These are phyloP conservation scores for Typhlichthys eigenmanni DNA, from an alignment of 2,797 vertebrate species.

Conservation along the genomic window DNA sequence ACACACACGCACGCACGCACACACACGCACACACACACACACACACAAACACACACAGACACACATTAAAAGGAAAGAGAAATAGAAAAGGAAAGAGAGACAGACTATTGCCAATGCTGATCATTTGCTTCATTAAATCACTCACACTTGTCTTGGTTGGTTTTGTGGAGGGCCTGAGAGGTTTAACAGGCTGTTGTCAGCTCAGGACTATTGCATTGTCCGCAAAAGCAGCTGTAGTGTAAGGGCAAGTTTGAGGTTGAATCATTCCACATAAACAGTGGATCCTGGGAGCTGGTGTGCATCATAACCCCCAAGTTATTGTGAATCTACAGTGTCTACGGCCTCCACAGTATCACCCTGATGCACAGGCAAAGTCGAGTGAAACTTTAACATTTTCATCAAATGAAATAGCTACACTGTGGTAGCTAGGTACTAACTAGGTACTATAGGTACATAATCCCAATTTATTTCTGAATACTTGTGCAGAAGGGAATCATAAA, in stretches of 20 bases:
- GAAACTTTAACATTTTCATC: too few relatives aligned
- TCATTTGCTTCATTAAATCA: background rate
- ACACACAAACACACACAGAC: slow-evolving; percentile 2
- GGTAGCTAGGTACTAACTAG: too few relatives aligned
- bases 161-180: background rate
- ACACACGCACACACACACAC: slow-evolving; percentile 11
- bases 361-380: too few relatives aligned
- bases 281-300: too few relatives aligned
- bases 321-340: too few relatives aligned
- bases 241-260: background rate
- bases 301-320: too few relatives aligned
- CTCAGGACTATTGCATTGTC: background rate
- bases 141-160: background rate
- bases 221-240: background rate
- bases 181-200: background rate
- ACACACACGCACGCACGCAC: slow-evolving; percentile 5
- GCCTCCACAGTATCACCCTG: too few relatives aligned
- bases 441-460: too few relatives aligned
- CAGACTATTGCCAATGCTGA: background rate
- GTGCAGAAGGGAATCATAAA: background rate
- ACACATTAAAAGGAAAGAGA: background rate
- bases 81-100: slow-evolving; percentile 12
- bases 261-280: background rate
- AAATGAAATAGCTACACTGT: too few relatives aligned
- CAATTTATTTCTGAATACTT: too few relatives aligned